A percentile compares a stretch with the other conserved stretches of the same genome.
Evolutionary conservation across 1,140 invertebrate genomes (phyloP).

Genomic region (Venustaconcha ellipsiformis): DNA sequence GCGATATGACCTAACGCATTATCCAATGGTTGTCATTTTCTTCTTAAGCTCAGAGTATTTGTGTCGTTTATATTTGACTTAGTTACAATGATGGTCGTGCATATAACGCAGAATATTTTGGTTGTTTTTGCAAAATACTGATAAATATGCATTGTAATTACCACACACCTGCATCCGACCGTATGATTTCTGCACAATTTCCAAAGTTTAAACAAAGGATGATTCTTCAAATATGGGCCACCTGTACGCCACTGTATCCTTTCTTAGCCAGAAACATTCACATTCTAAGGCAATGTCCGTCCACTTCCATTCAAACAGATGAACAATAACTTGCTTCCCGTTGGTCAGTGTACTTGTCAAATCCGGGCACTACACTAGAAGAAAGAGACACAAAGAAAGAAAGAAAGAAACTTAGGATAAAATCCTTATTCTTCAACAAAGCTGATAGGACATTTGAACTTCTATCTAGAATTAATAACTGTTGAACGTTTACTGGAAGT

Average conservation of each 20-base stretch:
- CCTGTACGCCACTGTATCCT: conserved; percentile 70
- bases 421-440: too few species aligned
- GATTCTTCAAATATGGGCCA: conserved; percentile 4
- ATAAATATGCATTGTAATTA: too few species aligned
- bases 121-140: not conserved
- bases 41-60: too few species aligned
- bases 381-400: too few species aligned
- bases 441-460: too few species aligned
- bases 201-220: not conserved
- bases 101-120: not conserved
- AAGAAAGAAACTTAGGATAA: too few species aligned
- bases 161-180: not conserved
- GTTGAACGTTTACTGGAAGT: too few species aligned
- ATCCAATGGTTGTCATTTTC: too few species aligned
- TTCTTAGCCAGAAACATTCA: conserved; percentile 82
- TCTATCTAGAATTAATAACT: too few species aligned
- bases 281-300: conserved; percentile 82
- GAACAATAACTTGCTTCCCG: conserved; percentile 66
- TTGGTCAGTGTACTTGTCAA: conserved; percentile 63
- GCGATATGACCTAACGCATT: too few species aligned
- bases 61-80: not conserved
- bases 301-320: conserved; percentile 68
- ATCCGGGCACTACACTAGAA: too few species aligned
- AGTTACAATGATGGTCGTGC: not conserved
- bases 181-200: not conserved